Conservation (phyloP, 2,888 invertebrate species). For the Heliconius hortense region DNA sequence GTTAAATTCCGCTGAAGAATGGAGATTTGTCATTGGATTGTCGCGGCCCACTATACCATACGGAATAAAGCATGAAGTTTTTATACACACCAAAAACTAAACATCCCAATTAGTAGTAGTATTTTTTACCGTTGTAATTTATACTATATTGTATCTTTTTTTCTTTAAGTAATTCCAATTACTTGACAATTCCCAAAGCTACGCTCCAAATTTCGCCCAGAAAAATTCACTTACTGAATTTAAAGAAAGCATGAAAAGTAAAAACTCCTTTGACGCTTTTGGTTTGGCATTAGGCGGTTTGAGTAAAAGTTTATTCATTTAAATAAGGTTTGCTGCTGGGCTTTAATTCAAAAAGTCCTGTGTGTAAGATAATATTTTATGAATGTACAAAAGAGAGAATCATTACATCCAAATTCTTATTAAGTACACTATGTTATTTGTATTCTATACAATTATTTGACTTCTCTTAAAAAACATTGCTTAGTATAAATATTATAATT, state of each 20-base stretch:
- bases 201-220: slow-evolving; percentile 1
- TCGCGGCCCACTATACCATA: too few relatives aligned
- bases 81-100: not conserved
- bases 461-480: too few relatives aligned
- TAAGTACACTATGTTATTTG: not conserved
- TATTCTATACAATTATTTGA: not conserved
- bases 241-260: slow-evolving; percentile 19
- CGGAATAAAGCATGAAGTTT: not conserved
- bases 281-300: slow-evolving; percentile 20
- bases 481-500: too few relatives aligned
- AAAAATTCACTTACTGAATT: slow-evolving; percentile 22
- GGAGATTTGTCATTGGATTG: too few relatives aligned
- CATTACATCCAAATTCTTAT: not conserved
- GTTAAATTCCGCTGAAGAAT: too few relatives aligned
- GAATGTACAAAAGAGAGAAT: not conserved
- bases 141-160: not conserved
- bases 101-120: not conserved
- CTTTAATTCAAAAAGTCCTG: slow-evolving; percentile 4
- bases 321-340: slow-evolving; percentile 6
- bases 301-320: slow-evolving; percentile 21
- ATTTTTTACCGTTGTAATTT: not conserved
- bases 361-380: not conserved
- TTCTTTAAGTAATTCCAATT: slow-evolving; percentile 12
- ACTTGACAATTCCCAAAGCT: slow-evolving; percentile 18
- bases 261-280: slow-evolving; percentile 23